Percentiles rank a stretch among this genome's conserved stretches.
These are phyloP conservation scores for Drosophila hydei DNA, from an alignment of 1,140 invertebrate species.

Conservation along the genomic window DNA sequence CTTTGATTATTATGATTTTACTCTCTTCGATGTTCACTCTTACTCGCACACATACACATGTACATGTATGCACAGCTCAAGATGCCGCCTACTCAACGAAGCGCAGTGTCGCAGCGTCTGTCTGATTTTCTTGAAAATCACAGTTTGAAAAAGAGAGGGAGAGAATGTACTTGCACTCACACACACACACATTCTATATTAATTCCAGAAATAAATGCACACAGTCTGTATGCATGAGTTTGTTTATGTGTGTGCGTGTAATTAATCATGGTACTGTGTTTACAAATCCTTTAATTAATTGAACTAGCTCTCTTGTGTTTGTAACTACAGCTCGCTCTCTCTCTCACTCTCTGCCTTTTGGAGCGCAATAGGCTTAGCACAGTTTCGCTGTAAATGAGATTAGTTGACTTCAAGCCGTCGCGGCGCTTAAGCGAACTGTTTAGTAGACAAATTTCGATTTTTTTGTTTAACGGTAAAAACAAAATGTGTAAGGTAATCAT, in stretches of 20 bases:
- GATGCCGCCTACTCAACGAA: slow-evolving; percentile 42
- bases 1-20: slow-evolving; percentile 46
- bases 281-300: slow-evolving; percentile 54
- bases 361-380: slow-evolving; percentile 30
- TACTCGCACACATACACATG: slow-evolving; percentile 3
- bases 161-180: slow-evolving; percentile 21
- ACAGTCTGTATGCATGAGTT: slow-evolving; percentile 3
- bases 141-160: slow-evolving; percentile 21
- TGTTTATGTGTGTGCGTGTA: slow-evolving; percentile 20
- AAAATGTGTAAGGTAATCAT: slow-evolving; percentile 19
- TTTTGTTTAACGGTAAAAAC: slow-evolving; percentile 28
- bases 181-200: slow-evolving; percentile 33
- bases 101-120: slow-evolving; percentile 16
- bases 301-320: slow-evolving; percentile 24
- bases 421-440: slow-evolving; percentile 10
- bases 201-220: slow-evolving; percentile 20
- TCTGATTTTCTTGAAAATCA: slow-evolving; percentile 39
- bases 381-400: slow-evolving; percentile 14
- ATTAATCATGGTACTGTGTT: slow-evolving; percentile 46
- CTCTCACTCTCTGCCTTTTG: neutral
- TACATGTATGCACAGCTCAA: slow-evolving; percentile 9
- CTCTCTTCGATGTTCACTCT: slow-evolving; percentile 17
- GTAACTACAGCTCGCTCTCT: neutral
- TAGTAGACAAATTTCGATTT: slow-evolving; percentile 30
- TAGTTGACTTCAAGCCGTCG: slow-evolving; percentile 24